Base-by-base conservation (phyloP, 2,113 vertebrate species). In the Charadrius vociferus region DNA sequence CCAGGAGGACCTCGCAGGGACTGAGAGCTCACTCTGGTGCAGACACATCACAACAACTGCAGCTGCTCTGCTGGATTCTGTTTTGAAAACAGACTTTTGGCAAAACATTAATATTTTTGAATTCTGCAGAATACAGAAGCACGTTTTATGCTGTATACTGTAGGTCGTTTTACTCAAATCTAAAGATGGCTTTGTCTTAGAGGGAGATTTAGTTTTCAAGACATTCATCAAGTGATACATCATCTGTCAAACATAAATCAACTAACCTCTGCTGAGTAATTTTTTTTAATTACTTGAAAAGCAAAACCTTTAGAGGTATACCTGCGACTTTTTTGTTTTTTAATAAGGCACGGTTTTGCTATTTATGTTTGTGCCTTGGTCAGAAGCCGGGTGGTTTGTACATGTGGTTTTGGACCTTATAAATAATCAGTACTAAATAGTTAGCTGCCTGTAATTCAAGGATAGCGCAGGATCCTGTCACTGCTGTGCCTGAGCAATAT, bases 361-460 rank as follows among this genome's bases (percentile, higher is more conserved):
- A 15, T 87, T 61, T 63, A 37, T 59, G 66, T 70, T 94, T 95
- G 83, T 52, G 81, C 26, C 32, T 82, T 97, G 95, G 85, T 93
- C 72, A 95, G 80, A 75, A 97, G 65, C 13, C 67, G 95, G 63
- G 63, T 84, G 83, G 91, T 94, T 96, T 87, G 39, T 49, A 74
- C 41, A 15, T 90, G 61, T 78, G 93, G 63, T 81, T 97, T 82
- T 89, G 47, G 78, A 93, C 72, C 63, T 95, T 91, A 77, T 36
- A 97, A 98, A 94, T 85, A 95, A 90, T 52, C 68, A 52, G 71
- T 7, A 96, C 94, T 81, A 91, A 94, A 79, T 5, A 86, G 81
- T 27, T 73, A 72, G 83, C 32, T 39, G 30, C 24, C 49, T 81
- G 5, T 80, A 94, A 96, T 71, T 95, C 80, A 62, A 86, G 73